These are phyloP conservation scores for Panthera tigris DNA, from an alignment of 2,113 vertebrate genomes.

Conservation along the genomic window DNA sequence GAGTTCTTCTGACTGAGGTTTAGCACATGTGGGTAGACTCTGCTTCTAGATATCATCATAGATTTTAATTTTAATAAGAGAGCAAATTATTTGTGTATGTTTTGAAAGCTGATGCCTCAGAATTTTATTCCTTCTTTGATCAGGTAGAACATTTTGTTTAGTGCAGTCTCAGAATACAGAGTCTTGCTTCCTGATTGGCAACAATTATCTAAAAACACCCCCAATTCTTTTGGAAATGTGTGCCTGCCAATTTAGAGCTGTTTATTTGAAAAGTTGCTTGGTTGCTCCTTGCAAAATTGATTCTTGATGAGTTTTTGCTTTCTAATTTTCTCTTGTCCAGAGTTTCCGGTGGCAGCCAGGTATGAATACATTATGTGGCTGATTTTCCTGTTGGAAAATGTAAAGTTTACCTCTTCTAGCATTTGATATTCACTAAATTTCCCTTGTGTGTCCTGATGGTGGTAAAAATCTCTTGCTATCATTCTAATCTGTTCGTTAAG, in stretches of 20 bases:
- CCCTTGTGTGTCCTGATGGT: neutral
- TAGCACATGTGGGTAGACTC: neutral
- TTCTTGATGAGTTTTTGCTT: constrained; percentile 5
- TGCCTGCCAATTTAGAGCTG: neutral
- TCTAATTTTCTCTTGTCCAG: neutral
- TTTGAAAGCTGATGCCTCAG: constrained; percentile 29
- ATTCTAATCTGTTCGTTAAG: neutral
- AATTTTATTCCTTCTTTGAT: constrained; percentile 24
- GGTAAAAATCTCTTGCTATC: neutral
- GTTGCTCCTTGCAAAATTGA: constrained; percentile 15
- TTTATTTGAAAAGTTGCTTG: constrained; percentile 40
- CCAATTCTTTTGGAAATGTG: neutral
- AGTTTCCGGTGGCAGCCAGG: neutral
- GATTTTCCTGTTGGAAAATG: neutral
- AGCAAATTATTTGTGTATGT: constrained; percentile 40
- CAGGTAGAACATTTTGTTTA: constrained; percentile 55
- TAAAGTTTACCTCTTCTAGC: neutral
- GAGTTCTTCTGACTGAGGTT: neutral
- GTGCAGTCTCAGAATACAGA: neutral
- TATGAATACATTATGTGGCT: neutral
- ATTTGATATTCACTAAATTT: neutral
- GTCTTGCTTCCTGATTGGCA: constrained; percentile 39
- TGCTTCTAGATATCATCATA: neutral
- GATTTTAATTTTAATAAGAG: constrained; percentile 32
- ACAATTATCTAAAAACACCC: neutral